A percentile compares a stretch with the other conserved stretches of the same genome.
phyloP scores from a whole-genome alignment of 2,888 invertebrate species.

The Noctua janthe region DNA sequence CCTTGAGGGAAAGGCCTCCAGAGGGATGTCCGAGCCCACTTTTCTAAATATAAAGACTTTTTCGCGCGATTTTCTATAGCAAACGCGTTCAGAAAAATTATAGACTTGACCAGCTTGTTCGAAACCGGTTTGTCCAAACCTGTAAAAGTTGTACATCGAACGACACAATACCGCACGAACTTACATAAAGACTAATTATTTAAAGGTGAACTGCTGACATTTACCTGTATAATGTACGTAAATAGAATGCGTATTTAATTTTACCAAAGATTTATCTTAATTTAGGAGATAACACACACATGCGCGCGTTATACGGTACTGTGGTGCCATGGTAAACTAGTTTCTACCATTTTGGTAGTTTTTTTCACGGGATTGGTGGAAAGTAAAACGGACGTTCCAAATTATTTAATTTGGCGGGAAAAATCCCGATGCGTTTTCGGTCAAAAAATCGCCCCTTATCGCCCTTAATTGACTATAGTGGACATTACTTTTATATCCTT shows the following conservation, averaged over 20 bases:
- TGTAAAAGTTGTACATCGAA: conserved; percentile 3
- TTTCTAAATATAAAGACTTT: too few species aligned
- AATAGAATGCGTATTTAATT: conserved; percentile 29
- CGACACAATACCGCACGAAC: background rate
- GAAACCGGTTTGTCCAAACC: background rate
- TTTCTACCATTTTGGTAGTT: conserved; percentile 52
- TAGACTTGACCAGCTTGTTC: too few species aligned
- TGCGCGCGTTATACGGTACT: background rate
- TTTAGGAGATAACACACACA: conserved; percentile 22
- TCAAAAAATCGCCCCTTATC: background rate
- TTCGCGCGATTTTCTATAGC: too few species aligned
- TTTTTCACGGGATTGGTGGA: background rate
- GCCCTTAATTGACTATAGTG: background rate
- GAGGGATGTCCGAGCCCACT: too few species aligned
- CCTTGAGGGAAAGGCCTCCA: too few species aligned
- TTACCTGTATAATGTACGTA: conserved; percentile 32
- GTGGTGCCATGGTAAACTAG: conserved; percentile 10
- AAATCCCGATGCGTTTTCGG: background rate
- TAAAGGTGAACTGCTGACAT: conserved; percentile 59
- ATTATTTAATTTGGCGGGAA: background rate
- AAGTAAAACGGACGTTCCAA: background rate
- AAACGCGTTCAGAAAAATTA: too few species aligned
- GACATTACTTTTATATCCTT: background rate
- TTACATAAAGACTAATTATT: conserved; percentile 15
- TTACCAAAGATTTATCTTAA: conserved; percentile 35